A percentile compares a stretch with the other conserved stretches of the same genome.
Conservation (phyloP, 2,888 invertebrate species). For the Hylaea fasciaria region DNA sequence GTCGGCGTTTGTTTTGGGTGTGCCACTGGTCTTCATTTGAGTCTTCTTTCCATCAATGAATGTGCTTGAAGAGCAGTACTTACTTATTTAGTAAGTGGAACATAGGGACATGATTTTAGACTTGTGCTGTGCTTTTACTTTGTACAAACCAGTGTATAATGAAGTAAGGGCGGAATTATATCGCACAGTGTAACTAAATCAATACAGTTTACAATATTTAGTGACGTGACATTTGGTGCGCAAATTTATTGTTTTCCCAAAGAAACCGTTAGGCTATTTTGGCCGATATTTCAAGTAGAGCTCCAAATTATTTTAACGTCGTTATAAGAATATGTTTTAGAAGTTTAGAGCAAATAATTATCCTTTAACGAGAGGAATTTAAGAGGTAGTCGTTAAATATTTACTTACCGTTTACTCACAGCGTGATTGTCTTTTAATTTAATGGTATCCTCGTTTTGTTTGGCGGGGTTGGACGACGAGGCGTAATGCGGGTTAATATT, state of each 20-base stretch:
- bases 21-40: neutral
- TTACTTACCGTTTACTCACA: conserved; percentile 93
- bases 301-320: neutral
- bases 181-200: conserved; percentile 14
- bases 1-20: too few relatives aligned
- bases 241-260: conserved; percentile 32
- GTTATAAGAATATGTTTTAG: neutral
- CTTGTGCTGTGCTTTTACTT: too few relatives aligned
- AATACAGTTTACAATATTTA: conserved; percentile 26
- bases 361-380: neutral
- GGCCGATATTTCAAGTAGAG: conserved; percentile 5
- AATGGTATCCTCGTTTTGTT: conserved; percentile 92
- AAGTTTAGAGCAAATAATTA: neutral
- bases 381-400: conserved; percentile 21
- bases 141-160: too few relatives aligned
- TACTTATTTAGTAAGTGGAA: too few relatives aligned
- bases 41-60: neutral
- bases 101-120: too few relatives aligned
- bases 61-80: too few relatives aligned
- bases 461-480: conserved; percentile 88
- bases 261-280: conserved; percentile 21
- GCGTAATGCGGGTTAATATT: conserved; percentile 93
- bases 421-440: conserved; percentile 93
- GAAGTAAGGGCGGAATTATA: too few relatives aligned
- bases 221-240: conserved; percentile 26